Evolutionary conservation across 2,797 vertebrate genomes (phyloP), one percentile per base, ranked within the genome.

Genomic region (Melopsittacus undulatus): DNA sequence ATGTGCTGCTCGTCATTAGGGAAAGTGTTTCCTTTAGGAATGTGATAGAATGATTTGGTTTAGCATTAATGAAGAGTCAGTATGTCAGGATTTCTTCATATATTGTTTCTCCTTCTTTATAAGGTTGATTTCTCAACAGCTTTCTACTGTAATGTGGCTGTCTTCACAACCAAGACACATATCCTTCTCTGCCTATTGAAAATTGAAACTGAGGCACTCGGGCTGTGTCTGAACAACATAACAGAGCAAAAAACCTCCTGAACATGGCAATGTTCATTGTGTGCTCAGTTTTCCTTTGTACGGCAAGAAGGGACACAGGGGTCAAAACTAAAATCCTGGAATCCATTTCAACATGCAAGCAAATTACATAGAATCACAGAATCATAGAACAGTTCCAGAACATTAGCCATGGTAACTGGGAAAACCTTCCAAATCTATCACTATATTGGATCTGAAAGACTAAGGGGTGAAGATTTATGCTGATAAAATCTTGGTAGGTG

Each of bases 241-340:
- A 24, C 8, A 30, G 22, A 90, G 22, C 42, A 49, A 11, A 26
- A 66, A 69, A 13, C 7, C 13, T 45, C 49, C 27, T 34, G 38
- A 7, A 48, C 11, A 18, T 38, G 30, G 3, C 26, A 61, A 27
- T 9, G 4, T 32, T 19, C 5, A 4, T 7, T 0, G 0, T 34
- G 29, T 17, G 4, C 20, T 69, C 20, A 13, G 9, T 34, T 59
- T 74, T 48, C 38, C 4, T 64, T 79, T 78, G 7, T 3, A 11
- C 4, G 21, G 6, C 32, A 79, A 69, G 40, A 40, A 42, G 24
- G 38, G 15, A 43, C 0, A 0, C 7, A 56, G 36, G 34, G 17
- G 4, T 9, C 8, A 43, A 75, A 57, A 19, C 0, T 5, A 22
- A 48, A 46, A 54, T 23, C 34, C 15, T 18, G 15, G 32, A 83